Evolutionary conservation across 2,888 invertebrate genomes (phyloP).

Genomic region (Acanthoscelides obtectus): DNA sequence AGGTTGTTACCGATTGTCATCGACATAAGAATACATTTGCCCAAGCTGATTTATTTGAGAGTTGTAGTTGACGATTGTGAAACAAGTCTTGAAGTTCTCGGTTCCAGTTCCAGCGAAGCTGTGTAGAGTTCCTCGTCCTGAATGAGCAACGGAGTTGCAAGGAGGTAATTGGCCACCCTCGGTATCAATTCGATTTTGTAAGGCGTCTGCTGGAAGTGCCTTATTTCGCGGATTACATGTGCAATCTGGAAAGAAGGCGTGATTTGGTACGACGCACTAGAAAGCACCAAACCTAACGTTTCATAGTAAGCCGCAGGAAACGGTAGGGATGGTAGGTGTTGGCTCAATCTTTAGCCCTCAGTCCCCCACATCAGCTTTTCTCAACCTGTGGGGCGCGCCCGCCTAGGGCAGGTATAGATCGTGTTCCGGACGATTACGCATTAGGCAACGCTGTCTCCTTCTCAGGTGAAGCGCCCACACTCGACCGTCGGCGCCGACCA

Average conservation of each 20-base stretch:
- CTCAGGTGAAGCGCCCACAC: no score
- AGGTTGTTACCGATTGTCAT: slow-evolving; percentile 13
- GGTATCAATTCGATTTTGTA: slow-evolving; percentile 85
- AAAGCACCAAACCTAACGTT: no score
- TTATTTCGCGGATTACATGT: slow-evolving; percentile 86
- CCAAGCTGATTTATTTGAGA: slow-evolving; percentile 8
- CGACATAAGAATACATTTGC: slow-evolving; percentile 17
- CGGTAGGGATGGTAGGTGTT: no score
- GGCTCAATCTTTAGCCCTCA: no score
- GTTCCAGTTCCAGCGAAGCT: slow-evolving; percentile 79
- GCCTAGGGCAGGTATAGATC: no score
- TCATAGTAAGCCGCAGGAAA: no score
- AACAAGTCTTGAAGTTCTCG: slow-evolving; percentile 59
- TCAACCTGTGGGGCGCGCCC: no score
- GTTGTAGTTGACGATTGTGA: slow-evolving; percentile 25
- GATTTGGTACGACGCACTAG: no score
- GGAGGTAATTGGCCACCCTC: slow-evolving; percentile 74
- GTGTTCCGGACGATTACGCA: no score
- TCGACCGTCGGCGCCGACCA: no score
- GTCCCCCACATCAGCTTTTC: no score
- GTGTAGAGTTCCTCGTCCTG: slow-evolving; percentile 79
- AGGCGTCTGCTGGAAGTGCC: slow-evolving; percentile 86
- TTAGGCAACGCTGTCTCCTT: no score
- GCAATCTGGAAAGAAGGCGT: slow-evolving; percentile 64
- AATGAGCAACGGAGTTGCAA: slow-evolving; percentile 72